Evolutionary conservation across 2,797 vertebrate genomes (phyloP), one percentile per base, ranked within the genome.

Genomic region (Anolis apletophallus): DNA sequence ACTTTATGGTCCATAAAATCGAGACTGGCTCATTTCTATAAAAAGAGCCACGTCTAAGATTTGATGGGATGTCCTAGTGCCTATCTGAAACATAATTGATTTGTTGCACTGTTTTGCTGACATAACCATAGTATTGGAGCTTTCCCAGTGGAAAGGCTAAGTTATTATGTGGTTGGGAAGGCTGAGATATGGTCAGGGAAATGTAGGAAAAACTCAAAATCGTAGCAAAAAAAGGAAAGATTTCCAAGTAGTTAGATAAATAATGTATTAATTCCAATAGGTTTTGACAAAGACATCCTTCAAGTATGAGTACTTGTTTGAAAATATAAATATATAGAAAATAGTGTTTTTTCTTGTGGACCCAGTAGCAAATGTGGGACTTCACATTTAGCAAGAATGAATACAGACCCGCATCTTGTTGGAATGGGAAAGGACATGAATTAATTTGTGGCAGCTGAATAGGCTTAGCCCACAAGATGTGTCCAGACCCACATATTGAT

Each of bases 1-100:
- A 72, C 12, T 85, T 72, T 50, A 55, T 59, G 55, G 67, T 26
- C 54, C 59, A 55, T 79, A 80, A 87, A 87, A 87, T 36, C 32
- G 21, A 54, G 36, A 12, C 71, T 55, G 61, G 46, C 21, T 32
- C 55, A 82, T 10, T n/a, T 34, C 61, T 81, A 68, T 36, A 67
- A 73, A n/a, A 32, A 67, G 17, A 64, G 23, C 32, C 46, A 19
- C 57, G 34, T 71, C 19, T 82, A 74, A 23, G 46, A 46, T 59
- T 40, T 55, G 54, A 23, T 2, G 7, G n/a, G 52, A 76, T n/a
- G 73, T 52, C 5, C 32, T 46, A 68, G 32, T 59, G 29, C 57
- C 68, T 79, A 8, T 40, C 11, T 52, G 46, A 32, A 68, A 3
- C 52, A 29, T 23, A 72, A 40, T 34, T 26, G 40, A 40, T 57